Evolutionary conservation across 2,113 vertebrate genomes (phyloP).

Genomic region (Tonatia bakeri): DNA sequence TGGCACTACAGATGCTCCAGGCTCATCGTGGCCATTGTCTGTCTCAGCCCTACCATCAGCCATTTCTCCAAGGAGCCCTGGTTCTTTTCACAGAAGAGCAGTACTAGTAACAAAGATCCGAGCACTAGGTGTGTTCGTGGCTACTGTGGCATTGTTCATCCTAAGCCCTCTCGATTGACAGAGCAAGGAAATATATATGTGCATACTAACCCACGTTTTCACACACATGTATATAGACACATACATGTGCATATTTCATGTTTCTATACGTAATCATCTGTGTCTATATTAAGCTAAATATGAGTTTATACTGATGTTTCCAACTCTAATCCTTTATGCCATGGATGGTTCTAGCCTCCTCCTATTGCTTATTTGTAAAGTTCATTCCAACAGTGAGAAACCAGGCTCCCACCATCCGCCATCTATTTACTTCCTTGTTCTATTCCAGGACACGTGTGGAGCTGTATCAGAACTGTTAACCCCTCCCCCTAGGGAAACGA

Average conservation of each 20-base stretch:
- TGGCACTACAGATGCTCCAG: neutral
- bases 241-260: accelerated
- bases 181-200: neutral
- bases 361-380: neutral
- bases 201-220: too few species aligned
- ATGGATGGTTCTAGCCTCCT: neutral
- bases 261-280: neutral
- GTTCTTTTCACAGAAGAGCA: neutral
- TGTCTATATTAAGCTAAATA: neutral
- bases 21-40: neutral
- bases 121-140: neutral
- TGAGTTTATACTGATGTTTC: neutral
- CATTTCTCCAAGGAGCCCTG: neutral
- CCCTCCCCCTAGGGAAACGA: neutral
- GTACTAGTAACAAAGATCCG: neutral
- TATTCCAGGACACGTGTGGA: accelerated
- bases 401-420: accelerated
- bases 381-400: neutral
- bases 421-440: too few species aligned
- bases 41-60: neutral
- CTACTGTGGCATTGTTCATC: too few species aligned
- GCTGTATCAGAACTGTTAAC: neutral
- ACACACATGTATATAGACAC: accelerated
- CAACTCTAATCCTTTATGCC: neutral
- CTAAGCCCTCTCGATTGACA: neutral